Percentiles rank a stretch among this genome's conserved stretches.
Conservation (phyloP, 2,113 vertebrate species). For the Heptranchias perlo region DNA sequence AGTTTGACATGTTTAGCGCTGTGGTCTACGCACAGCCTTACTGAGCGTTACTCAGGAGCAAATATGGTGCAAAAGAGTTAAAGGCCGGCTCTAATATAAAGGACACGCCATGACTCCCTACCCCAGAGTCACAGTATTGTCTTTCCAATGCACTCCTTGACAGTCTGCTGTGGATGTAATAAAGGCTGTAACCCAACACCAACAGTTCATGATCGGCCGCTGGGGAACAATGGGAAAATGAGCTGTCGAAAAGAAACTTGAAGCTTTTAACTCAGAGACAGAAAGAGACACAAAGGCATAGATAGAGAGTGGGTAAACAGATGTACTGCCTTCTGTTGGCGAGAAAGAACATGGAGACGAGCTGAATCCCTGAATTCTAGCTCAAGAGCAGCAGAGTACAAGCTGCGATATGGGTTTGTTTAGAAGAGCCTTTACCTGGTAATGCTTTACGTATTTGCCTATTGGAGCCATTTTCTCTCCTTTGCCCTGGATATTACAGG, state of each 20-base stretch:
- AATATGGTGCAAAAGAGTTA: neutral
- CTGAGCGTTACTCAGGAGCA: neutral
- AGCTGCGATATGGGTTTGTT: neutral
- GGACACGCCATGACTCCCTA: neutral
- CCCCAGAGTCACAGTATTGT: neutral
- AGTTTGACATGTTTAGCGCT: neutral
- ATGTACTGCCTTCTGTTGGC: neutral
- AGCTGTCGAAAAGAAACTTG: neutral
- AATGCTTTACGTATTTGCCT: neutral
- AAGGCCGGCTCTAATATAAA: neutral
- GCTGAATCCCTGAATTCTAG: neutral
- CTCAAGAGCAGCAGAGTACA: neutral
- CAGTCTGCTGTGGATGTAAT: slow-evolving; percentile 17
- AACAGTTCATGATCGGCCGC: neutral
- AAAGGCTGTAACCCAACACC: slow-evolving; percentile 16
- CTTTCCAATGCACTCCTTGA: slow-evolving; percentile 1
- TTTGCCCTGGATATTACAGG: neutral
- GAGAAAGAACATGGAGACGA: neutral
- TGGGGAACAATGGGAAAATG: slow-evolving; percentile 12
- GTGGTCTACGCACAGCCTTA: neutral
- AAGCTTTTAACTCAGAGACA: slow-evolving; percentile 17
- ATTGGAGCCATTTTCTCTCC: neutral
- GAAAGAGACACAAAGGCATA: slow-evolving; percentile 11
- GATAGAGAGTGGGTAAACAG: slow-evolving; percentile 4
- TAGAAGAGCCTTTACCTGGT: neutral